Base-by-base conservation (phyloP, 1,140 invertebrate species). In the Heliothis virescens region DNA sequence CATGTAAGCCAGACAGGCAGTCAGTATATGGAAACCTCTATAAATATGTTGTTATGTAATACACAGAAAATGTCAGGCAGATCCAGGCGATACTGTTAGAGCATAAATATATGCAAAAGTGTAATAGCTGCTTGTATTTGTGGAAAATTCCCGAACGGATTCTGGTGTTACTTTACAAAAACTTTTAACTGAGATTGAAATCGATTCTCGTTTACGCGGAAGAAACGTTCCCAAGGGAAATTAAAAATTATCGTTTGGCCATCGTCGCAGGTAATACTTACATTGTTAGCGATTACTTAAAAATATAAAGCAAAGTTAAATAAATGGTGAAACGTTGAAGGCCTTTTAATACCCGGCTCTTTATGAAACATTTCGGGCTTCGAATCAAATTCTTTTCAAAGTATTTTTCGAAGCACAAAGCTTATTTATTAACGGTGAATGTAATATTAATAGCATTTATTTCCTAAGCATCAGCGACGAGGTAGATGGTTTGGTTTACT, bases 131-230 rank as follows among this genome's bases (percentile, higher is more conserved):
- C 21, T 65, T 65, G 41, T 67, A 16, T 67, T 67, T 21, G 41
- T 18, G 18, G 41, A 67, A 67, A 67, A 67, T 16, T 48, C 41
- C 16, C 11, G 47, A 21, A 67, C 63, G n/a, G 18, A 48, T 67
- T 67, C 48, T 18, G 63, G 41, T 67, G 63, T 67, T 67, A 67
- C 63, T 67, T 67, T 50, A 67, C 63, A 62, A 62, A 75, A 76
- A 76, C 60, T 76, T 76, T 63, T 62, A 76, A 60, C 59, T 62
- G 50, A 76, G 74, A 76, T 76, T 76, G 59, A 76, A 76, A 63
- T 65, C 59, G 74, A 63, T 76, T 76, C 13, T 29, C 74, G 59
- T 55, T 76, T 60, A 53, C 63, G 59, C 41, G 48, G 50, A 62
- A 76, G 74, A 60, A 71, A 71, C 48, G 74, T 55, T 62, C 74